Evolutionary conservation across 2,113 vertebrate species (phyloP).

Genomic region (Pelvicachromis taeniatus): DNA sequence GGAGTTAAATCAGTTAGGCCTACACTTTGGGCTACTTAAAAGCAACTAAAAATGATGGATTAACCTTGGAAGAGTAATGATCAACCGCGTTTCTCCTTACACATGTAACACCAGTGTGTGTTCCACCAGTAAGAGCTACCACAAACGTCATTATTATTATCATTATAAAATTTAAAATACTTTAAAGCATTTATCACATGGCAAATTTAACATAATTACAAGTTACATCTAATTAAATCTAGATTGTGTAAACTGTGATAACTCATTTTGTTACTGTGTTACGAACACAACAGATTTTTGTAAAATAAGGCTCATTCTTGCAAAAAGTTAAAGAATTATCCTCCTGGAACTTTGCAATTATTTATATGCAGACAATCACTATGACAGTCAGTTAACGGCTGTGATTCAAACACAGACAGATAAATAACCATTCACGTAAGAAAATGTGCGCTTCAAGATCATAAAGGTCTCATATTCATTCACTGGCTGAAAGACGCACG

Average conservation of each 20-base stretch:
- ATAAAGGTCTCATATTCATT: background rate
- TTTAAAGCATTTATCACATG: background rate
- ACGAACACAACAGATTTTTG: background rate
- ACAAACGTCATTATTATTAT: background rate
- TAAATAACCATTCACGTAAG: background rate
- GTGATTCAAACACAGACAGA: background rate
- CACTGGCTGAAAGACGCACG: background rate
- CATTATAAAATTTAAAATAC: background rate
- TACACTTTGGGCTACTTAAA: too few species aligned
- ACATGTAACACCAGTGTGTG: background rate
- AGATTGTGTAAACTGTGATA: background rate
- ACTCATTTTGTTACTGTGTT: background rate
- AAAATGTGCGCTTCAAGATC: slow-evolving; percentile 1
- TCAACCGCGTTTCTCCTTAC: background rate
- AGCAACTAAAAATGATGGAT: background rate
- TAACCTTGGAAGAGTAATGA: background rate
- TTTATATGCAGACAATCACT: background rate
- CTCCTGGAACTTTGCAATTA: background rate
- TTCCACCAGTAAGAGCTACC: background rate
- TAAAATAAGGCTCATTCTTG: background rate
- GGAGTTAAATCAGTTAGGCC: too few species aligned
- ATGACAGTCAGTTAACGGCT: background rate
- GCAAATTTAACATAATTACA: background rate
- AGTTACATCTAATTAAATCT: background rate
- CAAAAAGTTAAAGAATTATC: background rate